Conservation (phyloP, 1,140 invertebrate species). For the Akabosia matsudoensis region DNA sequence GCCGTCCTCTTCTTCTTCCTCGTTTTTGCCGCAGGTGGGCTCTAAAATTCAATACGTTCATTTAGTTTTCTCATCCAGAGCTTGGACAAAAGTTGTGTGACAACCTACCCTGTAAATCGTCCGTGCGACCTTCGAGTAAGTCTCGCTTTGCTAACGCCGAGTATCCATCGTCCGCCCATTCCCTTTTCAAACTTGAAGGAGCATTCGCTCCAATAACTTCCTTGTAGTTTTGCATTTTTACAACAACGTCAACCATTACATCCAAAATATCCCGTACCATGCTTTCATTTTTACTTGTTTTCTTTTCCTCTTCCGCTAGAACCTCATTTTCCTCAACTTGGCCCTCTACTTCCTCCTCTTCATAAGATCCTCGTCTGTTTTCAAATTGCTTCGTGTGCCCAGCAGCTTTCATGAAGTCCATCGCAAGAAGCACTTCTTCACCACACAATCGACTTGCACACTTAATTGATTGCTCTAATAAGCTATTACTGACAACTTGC, state of each 20-base stretch:
- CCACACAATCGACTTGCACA: neutral
- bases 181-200: neutral
- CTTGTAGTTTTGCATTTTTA: neutral
- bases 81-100: too few species aligned
- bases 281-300: neutral
- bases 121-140: too few species aligned
- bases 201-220: neutral
- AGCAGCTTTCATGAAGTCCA: neutral
- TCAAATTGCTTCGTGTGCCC: neutral
- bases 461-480: neutral
- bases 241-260: neutral
- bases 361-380: neutral
- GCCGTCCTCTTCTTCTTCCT: too few species aligned
- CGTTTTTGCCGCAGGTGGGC: too few species aligned
- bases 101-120: too few species aligned
- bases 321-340: too few species aligned
- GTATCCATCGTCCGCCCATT: neutral
- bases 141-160: neutral
- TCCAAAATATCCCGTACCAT: neutral
- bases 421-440: neutral
- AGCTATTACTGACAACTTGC: neutral
- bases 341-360: neutral
- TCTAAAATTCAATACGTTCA: too few species aligned
- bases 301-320: neutral
- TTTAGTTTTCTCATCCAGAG: too few species aligned